Base-by-base conservation (phyloP, 1,140 invertebrate genomes). In the Scaptomyza graminum region DNA sequence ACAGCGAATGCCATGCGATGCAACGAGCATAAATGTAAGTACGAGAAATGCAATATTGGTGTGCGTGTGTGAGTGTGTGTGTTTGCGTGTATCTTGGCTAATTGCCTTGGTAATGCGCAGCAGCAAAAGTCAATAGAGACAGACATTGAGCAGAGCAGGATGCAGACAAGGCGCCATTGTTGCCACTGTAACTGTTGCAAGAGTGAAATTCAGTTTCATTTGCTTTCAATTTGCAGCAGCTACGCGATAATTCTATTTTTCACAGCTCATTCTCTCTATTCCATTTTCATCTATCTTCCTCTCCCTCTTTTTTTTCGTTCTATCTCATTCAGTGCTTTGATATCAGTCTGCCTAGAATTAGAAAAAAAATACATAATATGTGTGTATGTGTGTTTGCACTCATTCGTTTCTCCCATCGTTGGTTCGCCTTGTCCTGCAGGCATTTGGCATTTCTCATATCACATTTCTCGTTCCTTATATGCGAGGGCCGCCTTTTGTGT, bases 21-120 rank as follows among this genome's bases (percentile, higher is more conserved):
- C 83, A 83, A 87, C 79, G 74, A 83, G 83, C 79, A 87, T 83
- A 88, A 87, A 88, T 78, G 83, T 87, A 85, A 87, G 83, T 87
- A 88, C 51, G n/a, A 34, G 6, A 8, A 34, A 31, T 34, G 52
- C 15, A 28, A 9, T 44, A 31, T 59, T 39, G n/a, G 54, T 41
- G 31, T 31, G 67, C 31, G 46, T 18, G 37, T 9, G 31, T 50
- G 8, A n/a, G n/a, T 25, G 31, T 28, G 34, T 63, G 37, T 22
- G 31, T 49, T 55, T 43, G 63, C 51, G 66, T 76, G 74, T 61
- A 62, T 67, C 65, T 66, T 67, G 75, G 78, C 79, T 85, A 85
- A 85, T 85, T 85, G 82, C 82, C 76, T 55, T 67, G 67, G 71
- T 68, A 60, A 60, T 69, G 69, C 55, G 50, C 63, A 60, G 49